phyloP scores from a whole-genome alignment of 2,888 invertebrate genomes.

The Molanna angustata region DNA sequence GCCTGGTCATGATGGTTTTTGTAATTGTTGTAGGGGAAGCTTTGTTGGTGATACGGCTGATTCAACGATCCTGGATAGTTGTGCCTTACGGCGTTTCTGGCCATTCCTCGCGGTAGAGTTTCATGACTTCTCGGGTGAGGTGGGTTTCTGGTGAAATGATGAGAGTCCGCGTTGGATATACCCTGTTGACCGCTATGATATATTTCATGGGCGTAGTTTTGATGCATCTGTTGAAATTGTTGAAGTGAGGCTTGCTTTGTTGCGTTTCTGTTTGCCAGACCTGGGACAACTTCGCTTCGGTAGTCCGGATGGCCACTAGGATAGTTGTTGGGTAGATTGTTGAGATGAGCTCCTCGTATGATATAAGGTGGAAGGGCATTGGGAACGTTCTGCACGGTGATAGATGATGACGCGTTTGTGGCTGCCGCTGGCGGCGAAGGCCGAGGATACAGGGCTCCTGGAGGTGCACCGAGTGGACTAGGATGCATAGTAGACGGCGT shows the following conservation, averaged over 20 bases:
- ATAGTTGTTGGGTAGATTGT: conserved; percentile 43
- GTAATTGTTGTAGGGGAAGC: conserved; percentile 47
- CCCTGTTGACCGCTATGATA: conserved; percentile 44
- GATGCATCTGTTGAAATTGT: conserved; percentile 39
- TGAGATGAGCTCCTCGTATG: conserved; percentile 48
- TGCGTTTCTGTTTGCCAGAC: conserved; percentile 33
- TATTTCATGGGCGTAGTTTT: conserved; percentile 40
- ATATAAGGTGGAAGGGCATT: conserved; percentile 59
- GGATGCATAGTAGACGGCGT: conserved; percentile 62
- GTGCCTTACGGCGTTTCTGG: conserved; percentile 38
- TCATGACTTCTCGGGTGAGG: conserved; percentile 34
- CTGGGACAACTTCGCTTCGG: conserved; percentile 33
- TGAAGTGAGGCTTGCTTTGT: conserved; percentile 35
- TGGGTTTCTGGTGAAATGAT: conserved; percentile 39
- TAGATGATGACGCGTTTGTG: conserved; percentile 54
- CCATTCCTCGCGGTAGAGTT: conserved; percentile 35
- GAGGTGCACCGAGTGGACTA: conserved; percentile 56
- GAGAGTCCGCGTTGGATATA: conserved; percentile 38
- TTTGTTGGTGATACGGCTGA: conserved; percentile 49
- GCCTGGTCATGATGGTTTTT: conserved; percentile 55
- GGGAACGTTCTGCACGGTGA: conserved; percentile 55
- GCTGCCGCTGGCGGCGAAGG: conserved; percentile 70
- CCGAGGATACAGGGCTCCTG: conserved; percentile 56
- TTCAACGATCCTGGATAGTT: conserved; percentile 44
- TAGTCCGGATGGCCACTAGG: conserved; percentile 38